Base-by-base conservation (phyloP, 2,797 vertebrate species). In the Sebastolobus alascanus region DNA sequence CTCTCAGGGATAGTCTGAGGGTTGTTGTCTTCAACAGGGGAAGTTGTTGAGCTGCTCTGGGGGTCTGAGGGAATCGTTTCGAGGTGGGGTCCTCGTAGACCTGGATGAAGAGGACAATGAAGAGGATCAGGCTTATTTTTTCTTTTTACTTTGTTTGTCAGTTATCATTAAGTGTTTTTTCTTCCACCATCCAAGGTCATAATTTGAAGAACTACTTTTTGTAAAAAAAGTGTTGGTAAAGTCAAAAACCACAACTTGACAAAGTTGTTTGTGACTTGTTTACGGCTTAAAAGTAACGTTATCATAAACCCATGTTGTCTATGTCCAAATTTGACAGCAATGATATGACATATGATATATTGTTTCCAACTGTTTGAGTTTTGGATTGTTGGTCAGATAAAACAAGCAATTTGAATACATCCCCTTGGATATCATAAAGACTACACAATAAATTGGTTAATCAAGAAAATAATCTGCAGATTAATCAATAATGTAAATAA, bases 1-100 rank as follows among this genome's bases (percentile, higher is more conserved):
- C 20, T 87, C n/a, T 92, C 89, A 37, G 73, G 65, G 69, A 72
- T 31, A 27, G 40, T 78, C 55, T 75, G 78, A 73, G 37, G 55
- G 68, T 29, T 68, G 33, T 60, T 38, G 20, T 90, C 83, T 63
- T 40, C 60, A 18, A 52, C 73, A 29, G 78, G 52, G 25, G 87
- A 81, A 50, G 68, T 18, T 38, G 66, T 12, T 8, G 80, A 80
- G 73, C 46, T 78, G 37, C 77, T 82, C 40, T 68, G 66, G 13
- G 59, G 20, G 52, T 68, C 50, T 50, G 84, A 84, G 27, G 84
- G 37, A 43, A 86, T 75, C 0, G 68, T 85, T 85, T 93, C 89
- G 7, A 70, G 61, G 12, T 66, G 71, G 20, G 87, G 75, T 85
- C 75, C 90, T 84, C 37, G 84, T 13, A 95, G 76, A 84, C 91